Base-by-base conservation (phyloP, 2,797 vertebrate species). In the Eptatretus atami region DNA sequence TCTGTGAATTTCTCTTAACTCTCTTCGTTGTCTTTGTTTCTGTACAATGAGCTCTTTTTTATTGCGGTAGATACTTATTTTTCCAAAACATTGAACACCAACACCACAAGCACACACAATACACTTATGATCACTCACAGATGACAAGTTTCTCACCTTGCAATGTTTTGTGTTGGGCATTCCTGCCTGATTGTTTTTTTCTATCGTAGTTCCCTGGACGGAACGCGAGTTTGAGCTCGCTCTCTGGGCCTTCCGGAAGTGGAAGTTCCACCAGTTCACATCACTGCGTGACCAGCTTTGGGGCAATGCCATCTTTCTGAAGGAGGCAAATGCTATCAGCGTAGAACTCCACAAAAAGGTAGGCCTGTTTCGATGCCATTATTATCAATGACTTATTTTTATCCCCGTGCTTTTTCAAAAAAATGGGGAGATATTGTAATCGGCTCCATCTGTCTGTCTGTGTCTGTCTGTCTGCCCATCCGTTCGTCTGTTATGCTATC, bases 311-410 rank as follows among this genome's bases (percentile, higher is more conserved):
- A 85, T 98, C 0, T 98, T 92, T 71, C 77, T 98, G 67, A 98
- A 98, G 71, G 92, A 98, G 73, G 86, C 88, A 70, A 98, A 90
- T 14, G 92, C 92, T 25, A 88, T 98, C 71, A 96, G 92, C 3
- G 90, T 98, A 68, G 90, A 98, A 60, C 75, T 98, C 31, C 96
- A 96, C 77, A 98, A 98, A 71, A 95, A 92, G 81, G 92, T 98
- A 75, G 6, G 5, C 44, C 6, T 6, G 15, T 6, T 31, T 19
- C 1, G 13, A n/a, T 64, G 12, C 52, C 10, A 25, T 15, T 64
- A 64, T 44, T 64, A 15, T 6, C 24, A n/a, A 6, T 9, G 15
- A 15, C 24, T 60, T 24, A 10, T 60, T 60, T 60, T 60, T n/a
- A 6, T 60, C 31, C 31, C 31, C 31, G 6, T 44, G 31, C 6